A percentile compares a stretch with the other conserved stretches of the same genome.
Evolutionary conservation across 2,113 vertebrate species (phyloP).

Genomic region (Bubo blakistoni): DNA sequence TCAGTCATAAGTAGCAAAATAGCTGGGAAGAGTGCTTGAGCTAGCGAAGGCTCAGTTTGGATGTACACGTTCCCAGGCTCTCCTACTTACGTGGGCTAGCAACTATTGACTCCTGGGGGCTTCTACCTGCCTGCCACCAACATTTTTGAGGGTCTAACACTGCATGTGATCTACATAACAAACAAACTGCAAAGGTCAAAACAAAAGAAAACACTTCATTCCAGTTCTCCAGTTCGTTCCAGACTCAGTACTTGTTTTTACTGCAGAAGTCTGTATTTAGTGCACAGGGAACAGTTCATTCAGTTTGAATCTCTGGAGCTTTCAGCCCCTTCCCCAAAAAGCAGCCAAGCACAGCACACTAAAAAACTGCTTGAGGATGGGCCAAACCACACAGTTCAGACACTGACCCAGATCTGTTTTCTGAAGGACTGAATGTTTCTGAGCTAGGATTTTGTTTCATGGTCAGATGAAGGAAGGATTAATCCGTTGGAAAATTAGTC

Average conservation of each 20-base stretch:
- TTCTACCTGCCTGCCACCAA: neutral
- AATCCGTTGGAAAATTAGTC: slow-evolving; percentile 18
- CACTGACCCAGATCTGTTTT: slow-evolving; percentile 3
- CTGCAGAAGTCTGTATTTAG: neutral
- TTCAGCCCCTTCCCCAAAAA: slow-evolving; percentile 30
- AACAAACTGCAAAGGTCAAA: neutral
- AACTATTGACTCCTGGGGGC: neutral
- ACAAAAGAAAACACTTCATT: neutral
- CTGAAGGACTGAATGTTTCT: slow-evolving; percentile 3
- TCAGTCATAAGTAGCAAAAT: neutral
- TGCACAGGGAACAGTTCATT: neutral
- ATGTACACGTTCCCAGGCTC: neutral
- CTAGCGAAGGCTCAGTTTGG: neutral
- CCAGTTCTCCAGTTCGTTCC: neutral
- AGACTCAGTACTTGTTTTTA: neutral
- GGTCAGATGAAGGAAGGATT: slow-evolving; percentile 10
- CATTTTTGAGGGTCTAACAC: neutral
- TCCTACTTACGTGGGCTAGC: neutral
- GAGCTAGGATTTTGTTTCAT: slow-evolving; percentile 24
- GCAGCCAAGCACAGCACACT: slow-evolving; percentile 4
- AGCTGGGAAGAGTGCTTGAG: neutral
- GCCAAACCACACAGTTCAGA: slow-evolving; percentile 35
- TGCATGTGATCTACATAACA: neutral
- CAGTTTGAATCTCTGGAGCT: neutral
- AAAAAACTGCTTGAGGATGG: neutral